A percentile compares a stretch with the other conserved stretches of the same genome.
phyloP scores from a whole-genome alignment of 2,888 invertebrate species.

The Caenorhabditis wallacei region DNA sequence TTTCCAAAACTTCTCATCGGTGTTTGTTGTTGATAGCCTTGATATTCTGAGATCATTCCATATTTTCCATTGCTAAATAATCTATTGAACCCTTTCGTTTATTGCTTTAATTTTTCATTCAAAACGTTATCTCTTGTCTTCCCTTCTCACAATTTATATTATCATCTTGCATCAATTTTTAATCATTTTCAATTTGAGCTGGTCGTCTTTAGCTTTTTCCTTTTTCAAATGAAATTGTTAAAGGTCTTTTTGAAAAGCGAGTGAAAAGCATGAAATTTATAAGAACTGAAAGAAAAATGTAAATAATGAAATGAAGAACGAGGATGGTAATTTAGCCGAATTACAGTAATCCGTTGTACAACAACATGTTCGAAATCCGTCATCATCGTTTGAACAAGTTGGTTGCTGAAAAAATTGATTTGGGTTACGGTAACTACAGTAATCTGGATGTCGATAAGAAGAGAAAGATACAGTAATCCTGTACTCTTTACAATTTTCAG shows the following conservation, averaged over 20 bases:
- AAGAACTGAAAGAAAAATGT: too few species aligned
- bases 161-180: background rate
- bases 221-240: background rate
- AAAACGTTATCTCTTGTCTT: constrained; percentile 37
- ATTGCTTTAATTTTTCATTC: constrained; percentile 43
- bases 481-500: too few species aligned
- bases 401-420: constrained; percentile 40
- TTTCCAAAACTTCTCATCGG: constrained; percentile 22
- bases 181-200: background rate
- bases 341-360: constrained; percentile 57
- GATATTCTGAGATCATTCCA: constrained; percentile 23
- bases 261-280: too few species aligned
- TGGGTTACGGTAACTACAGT: too few species aligned
- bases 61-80: constrained; percentile 16
- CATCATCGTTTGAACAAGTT: constrained; percentile 22
- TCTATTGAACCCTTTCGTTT: constrained; percentile 28
- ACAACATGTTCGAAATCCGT: constrained; percentile 40
- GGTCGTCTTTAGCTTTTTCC: background rate
- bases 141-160: background rate
- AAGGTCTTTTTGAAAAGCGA: background rate
- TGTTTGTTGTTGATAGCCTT: constrained; percentile 39
- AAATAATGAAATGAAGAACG: too few species aligned
- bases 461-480: too few species aligned
- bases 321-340: background rate
- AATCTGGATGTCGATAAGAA: too few species aligned